These are phyloP conservation scores for Pygocentrus nattereri DNA, from an alignment of 2,797 vertebrate species.

Conservation along the genomic window DNA sequence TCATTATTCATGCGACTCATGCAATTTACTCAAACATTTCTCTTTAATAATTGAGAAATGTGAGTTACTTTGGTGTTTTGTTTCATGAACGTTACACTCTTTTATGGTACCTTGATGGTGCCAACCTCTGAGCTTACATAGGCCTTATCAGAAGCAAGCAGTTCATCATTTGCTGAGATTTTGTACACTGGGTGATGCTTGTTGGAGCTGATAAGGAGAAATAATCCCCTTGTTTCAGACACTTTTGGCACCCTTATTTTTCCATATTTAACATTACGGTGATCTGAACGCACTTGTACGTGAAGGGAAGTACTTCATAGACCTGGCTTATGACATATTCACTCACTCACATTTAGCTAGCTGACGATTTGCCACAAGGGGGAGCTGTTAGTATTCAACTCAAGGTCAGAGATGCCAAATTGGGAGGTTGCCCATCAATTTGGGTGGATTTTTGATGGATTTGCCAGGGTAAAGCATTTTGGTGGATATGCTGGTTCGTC, in stretches of 20 bases:
- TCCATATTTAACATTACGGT: not conserved
- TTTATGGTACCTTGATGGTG: not conserved
- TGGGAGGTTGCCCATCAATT: no score
- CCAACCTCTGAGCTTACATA: not conserved
- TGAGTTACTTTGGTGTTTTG: slow-evolving; percentile 28
- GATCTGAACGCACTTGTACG: not conserved
- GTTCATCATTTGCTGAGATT: not conserved
- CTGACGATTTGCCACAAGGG: not conserved
- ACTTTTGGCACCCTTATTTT: not conserved
- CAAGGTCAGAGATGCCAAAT: no score
- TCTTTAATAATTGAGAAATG: slow-evolving; percentile 46
- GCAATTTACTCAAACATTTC: slow-evolving; percentile 38
- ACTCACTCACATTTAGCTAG: not conserved
- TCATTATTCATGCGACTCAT: slow-evolving; percentile 49
- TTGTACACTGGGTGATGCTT: not conserved
- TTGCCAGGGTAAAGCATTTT: no score
- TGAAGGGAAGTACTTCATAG: not conserved
- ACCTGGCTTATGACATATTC: not conserved
- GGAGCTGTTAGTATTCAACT: not conserved
- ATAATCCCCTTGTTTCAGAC: not conserved
- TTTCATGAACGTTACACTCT: not conserved
- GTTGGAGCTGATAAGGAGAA: not conserved
- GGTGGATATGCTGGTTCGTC: no score
- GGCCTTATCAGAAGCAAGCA: not conserved
- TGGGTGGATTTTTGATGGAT: no score